Percentiles rank a stretch among this genome's conserved stretches.
Conservation (phyloP, 2,888 invertebrate species). For the Ceratothoa steindachneri region DNA sequence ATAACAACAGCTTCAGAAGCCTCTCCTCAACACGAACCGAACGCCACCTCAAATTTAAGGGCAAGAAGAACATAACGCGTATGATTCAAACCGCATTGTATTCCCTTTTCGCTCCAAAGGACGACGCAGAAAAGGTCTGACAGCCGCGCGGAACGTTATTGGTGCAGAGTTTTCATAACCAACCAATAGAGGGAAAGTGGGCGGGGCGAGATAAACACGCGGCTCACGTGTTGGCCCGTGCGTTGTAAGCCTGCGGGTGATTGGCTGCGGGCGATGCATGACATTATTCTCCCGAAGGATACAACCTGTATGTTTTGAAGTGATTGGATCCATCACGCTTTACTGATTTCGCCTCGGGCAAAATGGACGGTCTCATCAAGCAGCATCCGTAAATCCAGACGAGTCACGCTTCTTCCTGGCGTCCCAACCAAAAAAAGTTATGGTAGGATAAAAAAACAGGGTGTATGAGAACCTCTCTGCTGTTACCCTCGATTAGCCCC, state of each 20-base stretch:
- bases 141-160: too few species aligned
- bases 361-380: not conserved
- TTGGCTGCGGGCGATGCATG: slow-evolving; percentile 10
- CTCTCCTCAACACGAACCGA: not conserved
- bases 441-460: not conserved
- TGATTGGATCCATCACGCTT: not conserved
- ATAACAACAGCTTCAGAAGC: not conserved
- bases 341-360: not conserved
- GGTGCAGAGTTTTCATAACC: too few species aligned
- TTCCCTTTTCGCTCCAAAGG: not conserved
- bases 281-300: not conserved
- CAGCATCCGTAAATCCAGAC: not conserved
- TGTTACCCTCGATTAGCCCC: not conserved
- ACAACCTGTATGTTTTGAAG: not conserved
- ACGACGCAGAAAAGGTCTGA: too few species aligned
- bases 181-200: not conserved
- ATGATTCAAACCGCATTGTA: not conserved
- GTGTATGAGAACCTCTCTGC: not conserved
- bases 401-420: not conserved
- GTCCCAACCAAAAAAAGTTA: not conserved
- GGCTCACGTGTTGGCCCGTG: slow-evolving; percentile 11
- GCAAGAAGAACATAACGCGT: not conserved
- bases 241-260: not conserved
- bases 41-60: not conserved
- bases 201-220: not conserved